Base-by-base conservation (phyloP, 2,888 invertebrate species). In the Bunonema sp. region DNA sequence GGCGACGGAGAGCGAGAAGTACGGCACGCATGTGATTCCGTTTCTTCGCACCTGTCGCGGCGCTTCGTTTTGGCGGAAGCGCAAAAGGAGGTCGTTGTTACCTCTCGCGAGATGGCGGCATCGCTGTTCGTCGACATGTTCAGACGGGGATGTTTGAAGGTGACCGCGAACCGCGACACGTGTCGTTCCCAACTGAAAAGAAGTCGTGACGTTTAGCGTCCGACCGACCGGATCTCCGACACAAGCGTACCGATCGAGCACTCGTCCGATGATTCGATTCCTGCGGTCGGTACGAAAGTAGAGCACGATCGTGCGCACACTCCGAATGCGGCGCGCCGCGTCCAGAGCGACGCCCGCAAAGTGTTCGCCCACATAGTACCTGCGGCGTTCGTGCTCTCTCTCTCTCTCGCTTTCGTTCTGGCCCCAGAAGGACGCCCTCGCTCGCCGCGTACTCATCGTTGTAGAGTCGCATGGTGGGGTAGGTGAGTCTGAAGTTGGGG, bases 391-490 rank as follows among this genome's bases (percentile, higher is more conserved):
- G n/a, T n/a, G n/a, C n/a, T n/a, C n/a, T n/a, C n/a, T n/a, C n/a
- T n/a, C n/a, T n/a, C n/a, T n/a, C n/a, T n/a, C n/a, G n/a, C n/a
- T n/a, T n/a, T n/a, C n/a, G n/a, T n/a, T n/a, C n/a, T n/a, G n/a
- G n/a, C n/a, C n/a, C n/a, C n/a, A n/a, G n/a, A n/a, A n/a, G n/a
- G n/a, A n/a, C n/a, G n/a, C n/a, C n/a, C n/a, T n/a, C n/a, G n/a
- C n/a, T n/a, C n/a, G n/a, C n/a, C n/a, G n/a, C n/a, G n/a, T n/a
- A 57, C 34, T 59, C 59, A 44, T 59, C 59, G 36, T 59, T 57
- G 44, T 57, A 59, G n/a, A 59, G 36, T 43, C 55, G 56, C 54
- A 59, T 57, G n/a, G 56, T 59, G 2, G 59, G 59, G 35, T 49
- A 59, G 16, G 59, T 57, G 20, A 59, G 41, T 2, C 59, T 50